A percentile compares a stretch with the other conserved stretches of the same genome.
These are phyloP conservation scores for Manis crassicaudata DNA, from an alignment of 2,797 vertebrate genomes.

Conservation along the genomic window DNA sequence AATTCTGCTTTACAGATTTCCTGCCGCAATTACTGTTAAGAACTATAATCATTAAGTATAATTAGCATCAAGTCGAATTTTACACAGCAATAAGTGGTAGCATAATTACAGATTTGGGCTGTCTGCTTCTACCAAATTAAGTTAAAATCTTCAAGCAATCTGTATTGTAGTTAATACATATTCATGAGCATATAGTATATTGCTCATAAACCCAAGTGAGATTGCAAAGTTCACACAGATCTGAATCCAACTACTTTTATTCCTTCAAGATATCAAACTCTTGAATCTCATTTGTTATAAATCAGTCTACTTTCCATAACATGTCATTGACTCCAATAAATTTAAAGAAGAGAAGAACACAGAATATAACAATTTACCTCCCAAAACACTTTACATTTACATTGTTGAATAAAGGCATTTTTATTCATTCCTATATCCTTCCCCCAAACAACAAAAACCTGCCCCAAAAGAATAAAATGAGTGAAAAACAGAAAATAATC, in stretches of 20 bases:
- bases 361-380: background rate
- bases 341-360: background rate
- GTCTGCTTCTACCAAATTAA: conserved; percentile 76
- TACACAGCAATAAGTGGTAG: conserved; percentile 75
- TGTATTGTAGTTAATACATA: conserved; percentile 68
- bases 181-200: conserved; percentile 69
- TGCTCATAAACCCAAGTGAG: conserved; percentile 22
- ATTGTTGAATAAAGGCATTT: background rate
- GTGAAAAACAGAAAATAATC: conserved; percentile 7
- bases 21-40: conserved; percentile 77
- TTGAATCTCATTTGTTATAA: background rate
- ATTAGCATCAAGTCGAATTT: conserved; percentile 80
- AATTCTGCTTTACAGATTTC: conserved; percentile 65
- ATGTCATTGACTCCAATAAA: background rate
- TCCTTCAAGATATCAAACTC: background rate
- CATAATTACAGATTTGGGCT: conserved; percentile 79
- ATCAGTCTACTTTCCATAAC: background rate
- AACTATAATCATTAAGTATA: conserved; percentile 72
- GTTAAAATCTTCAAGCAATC: conserved; percentile 63
- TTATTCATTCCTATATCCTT: background rate
- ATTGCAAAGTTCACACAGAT: background rate
- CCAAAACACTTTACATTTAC: background rate
- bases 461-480: background rate
- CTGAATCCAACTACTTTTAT: background rate
- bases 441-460: background rate